Evolutionary conservation across 2,113 vertebrate genomes (phyloP), one percentile per base, ranked within the genome.

Genomic region (Arvicanthis niloticus): DNA sequence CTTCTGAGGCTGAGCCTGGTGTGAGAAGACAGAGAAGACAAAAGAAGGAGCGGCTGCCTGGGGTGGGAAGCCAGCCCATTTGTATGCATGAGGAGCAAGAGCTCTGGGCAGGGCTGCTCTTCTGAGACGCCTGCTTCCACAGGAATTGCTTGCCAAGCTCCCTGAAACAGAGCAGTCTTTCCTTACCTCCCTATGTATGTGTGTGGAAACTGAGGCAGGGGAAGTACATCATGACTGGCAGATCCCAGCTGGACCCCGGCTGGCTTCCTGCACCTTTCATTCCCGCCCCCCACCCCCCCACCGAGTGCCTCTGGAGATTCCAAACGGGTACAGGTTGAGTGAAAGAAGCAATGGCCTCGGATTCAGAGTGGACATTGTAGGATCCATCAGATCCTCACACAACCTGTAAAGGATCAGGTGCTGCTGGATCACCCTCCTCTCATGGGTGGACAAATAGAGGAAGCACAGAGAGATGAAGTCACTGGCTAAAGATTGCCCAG

Each of bases 1-100:
- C 96, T 91, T 86, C 70, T 80, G 94, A 96, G 93, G 80, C 76
- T 72, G 89, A 90, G 95, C 93, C 88, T 70, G 67, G 88, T 58
- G 60, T 82, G 77, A 81, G 94, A 92, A 97, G 93, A 97, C 93
- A 86, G 67, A 81, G 94, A 91, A 97, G 93, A 97, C 95, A 96
- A 97, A 98, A 93, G 96, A 92, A 24, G 31, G 95, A 65, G 75
- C 6, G 31, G 95, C 92, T 1, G 53, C 92, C 62, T 70, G 73
- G 90, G 70, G 56, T 85, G 72, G 97, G 91, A 89, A 90, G 89
- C 75, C 45, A 68, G 89, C 76, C 60, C 45, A 91, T 91, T 91
- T 91, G 89, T 91, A 91, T 91, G 89, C 89, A 80, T 1, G 34
- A 45, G 76, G 89, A 80, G 89, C 89, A 78, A 16, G 89, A n/a